Percentiles rank a stretch among this genome's conserved stretches.
Evolutionary conservation across 1,140 invertebrate genomes (phyloP).

Genomic region (Caenorhabditis remanei): DNA sequence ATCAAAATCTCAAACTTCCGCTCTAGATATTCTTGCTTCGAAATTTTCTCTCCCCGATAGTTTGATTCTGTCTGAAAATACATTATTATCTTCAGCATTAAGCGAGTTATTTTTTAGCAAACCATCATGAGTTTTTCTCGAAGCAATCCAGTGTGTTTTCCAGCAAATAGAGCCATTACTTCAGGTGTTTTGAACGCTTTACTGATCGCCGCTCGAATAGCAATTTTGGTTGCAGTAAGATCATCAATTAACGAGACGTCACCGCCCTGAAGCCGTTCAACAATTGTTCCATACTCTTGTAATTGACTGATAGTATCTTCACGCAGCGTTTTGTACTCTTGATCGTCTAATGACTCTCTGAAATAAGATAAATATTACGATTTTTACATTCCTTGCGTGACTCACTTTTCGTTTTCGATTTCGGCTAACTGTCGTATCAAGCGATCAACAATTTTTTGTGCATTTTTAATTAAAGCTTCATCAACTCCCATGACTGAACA

Average conservation of each 20-base stretch:
- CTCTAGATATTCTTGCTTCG: slow-evolving; percentile 76
- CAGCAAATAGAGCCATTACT: slow-evolving; percentile 85
- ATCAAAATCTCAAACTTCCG: slow-evolving; percentile 83
- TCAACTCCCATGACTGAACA: slow-evolving; percentile 1
- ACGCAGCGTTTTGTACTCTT: slow-evolving; percentile 85
- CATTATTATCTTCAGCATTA: too few species aligned
- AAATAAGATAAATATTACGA: slow-evolving; percentile 56
- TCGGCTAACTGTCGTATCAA: slow-evolving; percentile 84
- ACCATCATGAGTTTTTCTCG: slow-evolving; percentile 80
- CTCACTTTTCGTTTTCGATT: slow-evolving; percentile 84
- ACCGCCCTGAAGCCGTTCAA: slow-evolving; percentile 81
- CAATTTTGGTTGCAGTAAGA: slow-evolving; percentile 83
- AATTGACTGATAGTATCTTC: slow-evolving; percentile 85
- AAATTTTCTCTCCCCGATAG: slow-evolving; percentile 80
- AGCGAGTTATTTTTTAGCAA: neutral
- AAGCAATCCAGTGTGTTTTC: slow-evolving; percentile 84
- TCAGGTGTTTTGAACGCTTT: slow-evolving; percentile 86
- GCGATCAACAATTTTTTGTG: slow-evolving; percentile 84
- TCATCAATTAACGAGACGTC: slow-evolving; percentile 84
- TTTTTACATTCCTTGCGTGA: neutral
- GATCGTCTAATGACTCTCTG: slow-evolving; percentile 82
- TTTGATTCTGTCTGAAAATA: slow-evolving; percentile 79
- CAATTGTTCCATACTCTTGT: slow-evolving; percentile 40
- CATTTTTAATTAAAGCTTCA: slow-evolving; percentile 82
- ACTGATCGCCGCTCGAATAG: slow-evolving; percentile 85